A percentile compares a stretch with the other conserved stretches of the same genome.
Evolutionary conservation across 2,888 invertebrate genomes (phyloP).

Genomic region (Formica aserva): DNA sequence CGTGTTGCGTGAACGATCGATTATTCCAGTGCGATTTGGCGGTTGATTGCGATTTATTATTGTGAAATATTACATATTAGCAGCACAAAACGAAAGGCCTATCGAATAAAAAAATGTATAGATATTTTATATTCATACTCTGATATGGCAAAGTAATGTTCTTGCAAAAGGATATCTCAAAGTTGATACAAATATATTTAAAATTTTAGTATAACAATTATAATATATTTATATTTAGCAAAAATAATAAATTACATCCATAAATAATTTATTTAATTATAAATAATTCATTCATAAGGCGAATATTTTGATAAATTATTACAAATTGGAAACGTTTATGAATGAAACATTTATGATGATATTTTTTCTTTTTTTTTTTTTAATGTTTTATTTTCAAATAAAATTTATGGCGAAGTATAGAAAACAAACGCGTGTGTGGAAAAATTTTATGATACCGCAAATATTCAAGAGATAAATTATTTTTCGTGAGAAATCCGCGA

Average conservation of each 20-base stretch:
- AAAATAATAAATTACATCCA: neutral
- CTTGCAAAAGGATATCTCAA: neutral
- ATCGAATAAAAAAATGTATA: slow-evolving; percentile 18
- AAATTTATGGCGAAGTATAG: neutral
- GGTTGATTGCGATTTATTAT: slow-evolving; percentile 51
- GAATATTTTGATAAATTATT: neutral
- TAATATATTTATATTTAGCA: neutral
- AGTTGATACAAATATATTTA: neutral
- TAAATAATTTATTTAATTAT: neutral
- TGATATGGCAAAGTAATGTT: neutral
- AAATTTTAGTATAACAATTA: neutral
- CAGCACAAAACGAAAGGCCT: slow-evolving; percentile 24
- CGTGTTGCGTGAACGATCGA: slow-evolving; percentile 42
- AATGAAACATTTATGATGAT: neutral
- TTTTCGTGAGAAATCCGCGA: neutral
- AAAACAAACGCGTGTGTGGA: neutral
- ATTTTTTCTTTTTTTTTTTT: neutral
- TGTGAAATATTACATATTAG: slow-evolving; percentile 34
- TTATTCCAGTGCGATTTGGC: slow-evolving; percentile 35
- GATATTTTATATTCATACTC: neutral
- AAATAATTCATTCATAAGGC: neutral
- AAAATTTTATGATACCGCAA: neutral
- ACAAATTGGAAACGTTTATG: neutral
- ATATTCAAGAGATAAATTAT: slow-evolving; percentile 2
- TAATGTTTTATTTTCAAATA: neutral